Conservation (phyloP, 2,888 invertebrate species). For the Hesperia comma region DNA sequence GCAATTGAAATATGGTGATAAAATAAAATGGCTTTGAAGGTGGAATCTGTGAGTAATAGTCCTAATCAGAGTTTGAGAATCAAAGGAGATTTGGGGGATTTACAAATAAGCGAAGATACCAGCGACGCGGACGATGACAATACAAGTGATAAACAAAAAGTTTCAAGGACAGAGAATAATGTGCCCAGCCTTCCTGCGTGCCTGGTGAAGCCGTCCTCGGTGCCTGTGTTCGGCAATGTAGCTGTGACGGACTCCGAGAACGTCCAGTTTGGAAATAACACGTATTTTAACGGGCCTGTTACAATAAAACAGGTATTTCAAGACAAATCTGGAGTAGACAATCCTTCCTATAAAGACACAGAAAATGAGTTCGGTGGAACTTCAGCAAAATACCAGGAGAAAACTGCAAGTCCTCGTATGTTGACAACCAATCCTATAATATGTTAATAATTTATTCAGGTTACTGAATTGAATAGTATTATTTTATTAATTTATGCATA, state of each 20-base stretch:
- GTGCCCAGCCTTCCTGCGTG: constrained; percentile 53
- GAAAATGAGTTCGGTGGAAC: constrained; percentile 52
- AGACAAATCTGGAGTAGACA: constrained; percentile 63
- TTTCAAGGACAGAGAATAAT: constrained; percentile 47
- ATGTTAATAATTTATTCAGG: no score
- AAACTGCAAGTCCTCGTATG: constrained; percentile 5
- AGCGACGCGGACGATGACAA: constrained; percentile 57
- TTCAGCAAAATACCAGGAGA: not conserved
- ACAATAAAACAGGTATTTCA: constrained; percentile 90
- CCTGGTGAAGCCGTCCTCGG: constrained; percentile 52
- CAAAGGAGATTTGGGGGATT: constrained; percentile 64
- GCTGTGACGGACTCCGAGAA: constrained; percentile 87
- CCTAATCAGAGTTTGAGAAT: constrained; percentile 53
- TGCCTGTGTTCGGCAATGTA: constrained; percentile 82
- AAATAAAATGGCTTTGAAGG: constrained; percentile 56
- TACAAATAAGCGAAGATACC: constrained; percentile 63
- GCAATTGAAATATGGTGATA: constrained; percentile 25
- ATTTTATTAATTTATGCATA: no score
- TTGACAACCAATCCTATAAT: not conserved
- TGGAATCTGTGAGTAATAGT: constrained; percentile 45
- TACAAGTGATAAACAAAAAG: constrained; percentile 44
- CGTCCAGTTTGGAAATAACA: constrained; percentile 90
- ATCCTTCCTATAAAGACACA: constrained; percentile 59
- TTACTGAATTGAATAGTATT: no score
- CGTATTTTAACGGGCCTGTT: constrained; percentile 90